A percentile compares a stretch with the other conserved stretches of the same genome.
Conservation (phyloP, 1,140 invertebrate genomes). For the Heterodera schachtii region DNA sequence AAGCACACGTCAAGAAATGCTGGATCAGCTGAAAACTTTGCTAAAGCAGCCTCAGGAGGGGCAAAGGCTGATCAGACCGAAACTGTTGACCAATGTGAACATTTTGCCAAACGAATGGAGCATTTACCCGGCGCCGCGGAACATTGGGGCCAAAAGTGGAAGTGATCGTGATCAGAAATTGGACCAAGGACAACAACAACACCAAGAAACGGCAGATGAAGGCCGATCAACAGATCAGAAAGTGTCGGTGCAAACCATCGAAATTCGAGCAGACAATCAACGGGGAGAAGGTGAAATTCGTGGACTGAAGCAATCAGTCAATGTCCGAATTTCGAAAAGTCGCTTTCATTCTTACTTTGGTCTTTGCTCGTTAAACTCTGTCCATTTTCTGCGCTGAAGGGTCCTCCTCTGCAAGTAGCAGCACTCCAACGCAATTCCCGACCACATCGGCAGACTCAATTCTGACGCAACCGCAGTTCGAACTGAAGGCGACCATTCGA, state of each 20-base stretch:
- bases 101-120: slow-evolving; percentile 32
- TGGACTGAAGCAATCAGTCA: too few species aligned
- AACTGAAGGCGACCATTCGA: background rate
- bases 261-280: background rate
- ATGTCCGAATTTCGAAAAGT: too few species aligned
- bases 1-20: slow-evolving; percentile 12
- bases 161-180: background rate
- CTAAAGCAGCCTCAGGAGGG: slow-evolving; percentile 3
- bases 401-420: background rate
- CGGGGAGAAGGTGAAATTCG: background rate
- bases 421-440: background rate
- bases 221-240: background rate
- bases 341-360: too few species aligned
- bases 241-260: background rate
- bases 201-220: background rate
- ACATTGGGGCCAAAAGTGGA: background rate
- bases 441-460: background rate
- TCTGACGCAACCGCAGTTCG: background rate
- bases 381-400: background rate
- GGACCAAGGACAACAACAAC: background rate
- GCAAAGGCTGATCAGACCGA: slow-evolving; percentile 19
- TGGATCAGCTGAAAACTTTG: slow-evolving; percentile 21
- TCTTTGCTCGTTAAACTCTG: background rate
- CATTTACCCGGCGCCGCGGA: slow-evolving; percentile 15
- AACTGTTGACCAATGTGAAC: slow-evolving; percentile 33